Base-by-base conservation (phyloP, 2,888 invertebrate species). In the Zeuzera pyrina region DNA sequence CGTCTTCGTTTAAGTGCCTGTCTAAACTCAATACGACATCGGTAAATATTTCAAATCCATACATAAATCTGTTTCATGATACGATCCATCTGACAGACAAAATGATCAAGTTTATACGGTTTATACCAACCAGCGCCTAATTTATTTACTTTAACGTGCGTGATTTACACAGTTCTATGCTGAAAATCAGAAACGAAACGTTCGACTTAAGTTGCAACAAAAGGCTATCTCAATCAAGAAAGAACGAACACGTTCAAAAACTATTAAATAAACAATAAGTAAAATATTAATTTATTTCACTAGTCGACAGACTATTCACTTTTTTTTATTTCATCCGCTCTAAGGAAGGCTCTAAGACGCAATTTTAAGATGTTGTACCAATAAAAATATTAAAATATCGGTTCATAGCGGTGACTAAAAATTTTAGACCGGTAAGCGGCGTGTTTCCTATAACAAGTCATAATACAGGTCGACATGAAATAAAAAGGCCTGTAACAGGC, bases 401-500 rank as follows among this genome's bases (percentile, higher is more conserved):
- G n/a, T n/a, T n/a, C n/a, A n/a, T n/a, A n/a, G n/a, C n/a, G n/a
- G n/a, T n/a, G n/a, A n/a, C n/a, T n/a, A n/a, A n/a, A n/a, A n/a
- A n/a, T n/a, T n/a, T n/a, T n/a, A n/a, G n/a, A n/a, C n/a, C n/a
- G n/a, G n/a, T n/a, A n/a, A 13, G 11, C 13, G 25, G 7, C 13
- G 13, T 45, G 54, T 54, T 60, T 57, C 62, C 45, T 60, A 65
- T 63, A 70, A 65, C 67, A 61, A 52, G 52, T 50, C 48, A 57
- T 66, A 63, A 67, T 65, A 57, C 46, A 52, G 60, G 64, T 52
- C 57, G 15, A 15, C 13, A 14, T 26, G 15, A 25, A 30, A 26
- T 45, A 43, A 45, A 45, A 38, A 38, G 43, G 42, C 43, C 47
- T 13, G 22, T 25, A 30, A 24, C 30, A 29, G 33, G 15, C 30